phyloP scores from a whole-genome alignment of 2,797 vertebrate genomes.

The Chelidonichthys spinosus region DNA sequence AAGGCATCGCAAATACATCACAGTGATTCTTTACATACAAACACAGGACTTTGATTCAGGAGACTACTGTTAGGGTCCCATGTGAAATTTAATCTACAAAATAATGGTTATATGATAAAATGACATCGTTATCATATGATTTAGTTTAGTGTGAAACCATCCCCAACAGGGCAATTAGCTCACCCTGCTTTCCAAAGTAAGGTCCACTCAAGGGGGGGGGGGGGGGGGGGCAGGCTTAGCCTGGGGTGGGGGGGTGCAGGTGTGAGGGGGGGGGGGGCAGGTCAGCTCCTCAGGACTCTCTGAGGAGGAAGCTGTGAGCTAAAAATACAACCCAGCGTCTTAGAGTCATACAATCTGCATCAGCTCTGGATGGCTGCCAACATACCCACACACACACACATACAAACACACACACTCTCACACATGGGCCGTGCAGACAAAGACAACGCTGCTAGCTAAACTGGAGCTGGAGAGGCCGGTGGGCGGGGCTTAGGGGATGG shows the following conservation, averaged over 20 bases:
- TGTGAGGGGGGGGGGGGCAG: constrained; percentile 1
- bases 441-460: constrained; percentile 70
- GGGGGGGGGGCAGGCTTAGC: not conserved
- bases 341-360: constrained; percentile 60
- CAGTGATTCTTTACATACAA: too few species aligned
- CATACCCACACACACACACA: constrained; percentile 11
- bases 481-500: constrained; percentile 63
- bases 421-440: constrained; percentile 62
- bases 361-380: constrained; percentile 4
- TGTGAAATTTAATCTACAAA: too few species aligned
- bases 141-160: too few species aligned
- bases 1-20: too few species aligned
- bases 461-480: constrained; percentile 63
- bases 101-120: too few species aligned
- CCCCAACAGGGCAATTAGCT: too few species aligned
- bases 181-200: too few species aligned
- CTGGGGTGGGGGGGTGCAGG: not conserved
- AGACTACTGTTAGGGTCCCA: too few species aligned
- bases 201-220: not conserved
- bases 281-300: constrained; percentile 45
- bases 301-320: constrained; percentile 56
- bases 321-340: constrained; percentile 77
- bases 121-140: too few species aligned
- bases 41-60: too few species aligned
- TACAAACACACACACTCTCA: constrained; percentile 24